Conservation (phyloP, 2,113 vertebrate species). For the Scomber colias region DNA sequence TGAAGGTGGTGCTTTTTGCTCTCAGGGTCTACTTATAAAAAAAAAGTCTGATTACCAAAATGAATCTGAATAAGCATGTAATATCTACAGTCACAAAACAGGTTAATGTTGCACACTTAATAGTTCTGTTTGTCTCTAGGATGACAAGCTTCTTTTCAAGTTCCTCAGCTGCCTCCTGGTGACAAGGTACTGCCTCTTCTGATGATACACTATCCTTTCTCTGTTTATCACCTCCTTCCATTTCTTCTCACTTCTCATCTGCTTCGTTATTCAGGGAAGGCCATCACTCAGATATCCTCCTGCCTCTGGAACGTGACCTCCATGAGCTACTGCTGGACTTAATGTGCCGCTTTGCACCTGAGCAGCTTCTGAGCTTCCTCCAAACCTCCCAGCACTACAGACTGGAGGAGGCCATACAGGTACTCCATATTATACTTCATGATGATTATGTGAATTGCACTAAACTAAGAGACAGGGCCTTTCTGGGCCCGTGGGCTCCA, state of each 20-base stretch:
- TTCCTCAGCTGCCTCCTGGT: constrained; percentile 93
- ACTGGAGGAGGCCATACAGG: constrained; percentile 93
- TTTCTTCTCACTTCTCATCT: not conserved
- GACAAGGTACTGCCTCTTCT: constrained; percentile 84
- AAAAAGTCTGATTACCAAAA: too few species aligned
- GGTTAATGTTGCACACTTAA: not conserved
- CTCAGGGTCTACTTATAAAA: too few species aligned
- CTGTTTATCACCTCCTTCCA: not conserved
- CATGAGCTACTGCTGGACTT: constrained; percentile 91
- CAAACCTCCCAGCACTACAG: constrained; percentile 91
- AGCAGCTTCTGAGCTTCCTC: constrained; percentile 87
- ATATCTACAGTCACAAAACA: not conserved
- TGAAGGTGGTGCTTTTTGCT: too few species aligned
- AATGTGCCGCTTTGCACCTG: constrained; percentile 89
- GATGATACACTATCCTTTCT: not conserved
- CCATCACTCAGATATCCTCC: constrained; percentile 75
- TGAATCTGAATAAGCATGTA: too few species aligned
- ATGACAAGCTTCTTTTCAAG: constrained; percentile 89
- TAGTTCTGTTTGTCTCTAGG: constrained; percentile 75
- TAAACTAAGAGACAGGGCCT: too few species aligned
- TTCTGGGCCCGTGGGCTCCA: too few species aligned
- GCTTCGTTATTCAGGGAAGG: constrained; percentile 86
- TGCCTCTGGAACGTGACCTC: constrained; percentile 84
- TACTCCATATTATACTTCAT: constrained; percentile 45
- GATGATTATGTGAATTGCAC: not conserved